Evolutionary conservation across 2,113 vertebrate genomes (phyloP), one percentile per base, ranked within the genome.

Genomic region (Rhabdomys dilectus): DNA sequence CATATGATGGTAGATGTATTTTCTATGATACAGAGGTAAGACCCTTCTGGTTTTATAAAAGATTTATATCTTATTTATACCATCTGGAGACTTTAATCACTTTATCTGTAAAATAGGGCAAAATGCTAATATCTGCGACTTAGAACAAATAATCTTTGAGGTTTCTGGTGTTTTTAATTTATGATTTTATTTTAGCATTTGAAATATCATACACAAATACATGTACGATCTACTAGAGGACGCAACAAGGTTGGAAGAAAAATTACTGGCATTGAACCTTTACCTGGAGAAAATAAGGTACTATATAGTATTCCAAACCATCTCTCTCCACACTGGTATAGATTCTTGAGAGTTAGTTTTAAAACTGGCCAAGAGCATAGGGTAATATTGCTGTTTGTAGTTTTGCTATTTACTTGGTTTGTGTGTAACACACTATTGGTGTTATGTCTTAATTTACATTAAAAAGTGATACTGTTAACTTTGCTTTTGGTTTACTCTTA

Each of bases 241-340:
- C 98, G 99, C 96, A 99, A 99, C 96, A 99, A 99, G 95, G 99
- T 99, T 64, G 99, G 99, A 93, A 99, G 99, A 87, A 99, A 99
- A 98, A 99, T 99, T 96, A 99, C 99, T 7, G 99, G 99, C 80
- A 99, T 99, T 96, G 99, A 99, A 97, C 99, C 99, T 91, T 98
- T 99, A 96, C 99, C 99, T 85, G 99, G 99, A 97, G 99, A 99
- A 98, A 99, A 99, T 93, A 99, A 99, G 99, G 99, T 99, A 98
- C 42, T 62, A 9, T 92, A 90, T 91, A 90, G 13, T 85, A 72
- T 70, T 97, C 60, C 89, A 62, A 95, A 89, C 53, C 48, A 73
- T 92, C 21, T 96, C 60, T 95, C 51, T 68, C n/a, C 31, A 89
- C 36, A 64, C 29, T 94, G 9, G 16, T 93, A 39, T 77, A 86